A percentile compares a stretch with the other conserved stretches of the same genome.
Conservation (phyloP, 2,113 vertebrate species). For the Toxotes jaculatrix region DNA sequence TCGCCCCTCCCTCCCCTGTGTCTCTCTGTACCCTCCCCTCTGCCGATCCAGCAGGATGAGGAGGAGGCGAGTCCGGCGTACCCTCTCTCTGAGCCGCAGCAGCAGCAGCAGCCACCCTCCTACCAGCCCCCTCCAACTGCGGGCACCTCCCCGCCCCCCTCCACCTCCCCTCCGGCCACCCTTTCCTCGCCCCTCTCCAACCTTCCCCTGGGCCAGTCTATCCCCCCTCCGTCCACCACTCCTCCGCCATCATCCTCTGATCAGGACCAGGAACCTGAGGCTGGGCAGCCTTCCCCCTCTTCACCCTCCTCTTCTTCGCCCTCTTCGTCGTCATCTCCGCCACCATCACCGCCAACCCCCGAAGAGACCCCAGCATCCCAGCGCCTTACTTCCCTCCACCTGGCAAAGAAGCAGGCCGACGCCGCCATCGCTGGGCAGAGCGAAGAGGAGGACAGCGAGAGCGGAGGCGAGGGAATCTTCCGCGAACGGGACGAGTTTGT, state of each 20-base stretch:
- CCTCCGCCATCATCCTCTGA: constrained; percentile 74
- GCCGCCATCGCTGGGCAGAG: constrained; percentile 91
- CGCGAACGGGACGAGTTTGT: constrained; percentile 93
- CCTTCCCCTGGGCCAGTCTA: constrained; percentile 66
- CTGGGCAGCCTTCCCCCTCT: constrained; percentile 60
- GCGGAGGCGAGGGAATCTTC: constrained; percentile 91
- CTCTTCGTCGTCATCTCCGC: constrained; percentile 69
- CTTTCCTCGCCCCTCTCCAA: constrained; percentile 65
- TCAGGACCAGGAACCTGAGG: constrained; percentile 67
- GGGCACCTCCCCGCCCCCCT: constrained; percentile 61
- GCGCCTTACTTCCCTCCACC: constrained; percentile 87
- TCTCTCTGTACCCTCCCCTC: constrained; percentile 62
- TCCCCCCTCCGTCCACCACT: constrained; percentile 68
- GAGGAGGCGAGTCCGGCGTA: constrained; percentile 21
- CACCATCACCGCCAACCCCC: constrained; percentile 80
- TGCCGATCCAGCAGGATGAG: constrained; percentile 27
- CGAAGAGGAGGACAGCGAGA: constrained; percentile 90
- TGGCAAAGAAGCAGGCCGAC: constrained; percentile 91
- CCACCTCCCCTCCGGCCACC: constrained; percentile 64
- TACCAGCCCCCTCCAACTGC: constrained; percentile 57
- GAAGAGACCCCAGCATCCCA: constrained; percentile 81
- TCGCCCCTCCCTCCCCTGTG: constrained; percentile 64
- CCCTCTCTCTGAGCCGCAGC: constrained; percentile 40
- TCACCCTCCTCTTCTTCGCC: constrained; percentile 64
- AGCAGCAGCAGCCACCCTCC: constrained; percentile 45